A percentile compares a stretch with the other conserved stretches of the same genome.
phyloP scores from a whole-genome alignment of 53 echinoderm and acorn worm species.

The Echinometra lucunter region DNA sequence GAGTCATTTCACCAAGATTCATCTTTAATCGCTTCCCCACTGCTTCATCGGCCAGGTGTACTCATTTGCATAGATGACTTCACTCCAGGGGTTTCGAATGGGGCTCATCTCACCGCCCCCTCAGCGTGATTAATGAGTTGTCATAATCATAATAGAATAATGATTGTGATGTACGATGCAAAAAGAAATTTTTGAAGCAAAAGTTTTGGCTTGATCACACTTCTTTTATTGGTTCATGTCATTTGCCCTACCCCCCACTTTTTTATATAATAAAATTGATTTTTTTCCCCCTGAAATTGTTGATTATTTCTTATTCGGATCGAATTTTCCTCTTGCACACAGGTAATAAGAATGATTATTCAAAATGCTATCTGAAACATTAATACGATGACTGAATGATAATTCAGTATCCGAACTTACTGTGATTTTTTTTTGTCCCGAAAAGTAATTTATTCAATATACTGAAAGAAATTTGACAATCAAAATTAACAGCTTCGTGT shows the following conservation, averaged over 20 bases:
- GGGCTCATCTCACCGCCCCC: neutral
- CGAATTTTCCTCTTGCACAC: too few relatives aligned
- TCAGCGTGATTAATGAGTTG: neutral
- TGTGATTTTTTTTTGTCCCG: neutral
- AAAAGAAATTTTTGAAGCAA: too few relatives aligned
- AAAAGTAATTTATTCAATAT: neutral
- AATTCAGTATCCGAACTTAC: too few relatives aligned
- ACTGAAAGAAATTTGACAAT: neutral
- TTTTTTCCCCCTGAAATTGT: too few relatives aligned
- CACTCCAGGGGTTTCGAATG: neutral
- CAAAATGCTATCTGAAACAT: too few relatives aligned
- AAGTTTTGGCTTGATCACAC: neutral
- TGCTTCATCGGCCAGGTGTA: neutral
- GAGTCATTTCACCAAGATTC: constrained; percentile 12
- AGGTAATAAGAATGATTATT: too few relatives aligned
- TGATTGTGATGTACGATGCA: neutral
- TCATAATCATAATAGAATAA: neutral
- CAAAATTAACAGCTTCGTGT: neutral
- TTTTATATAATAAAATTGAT: too few relatives aligned
- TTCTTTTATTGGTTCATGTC: neutral
- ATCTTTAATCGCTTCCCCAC: constrained; percentile 15
- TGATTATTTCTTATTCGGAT: too few relatives aligned
- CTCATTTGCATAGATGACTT: neutral
- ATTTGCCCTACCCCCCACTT: too few relatives aligned
- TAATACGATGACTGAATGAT: neutral